Evolutionary conservation across 2,113 vertebrate species (phyloP).

Genomic region (Trematocara variabile): DNA sequence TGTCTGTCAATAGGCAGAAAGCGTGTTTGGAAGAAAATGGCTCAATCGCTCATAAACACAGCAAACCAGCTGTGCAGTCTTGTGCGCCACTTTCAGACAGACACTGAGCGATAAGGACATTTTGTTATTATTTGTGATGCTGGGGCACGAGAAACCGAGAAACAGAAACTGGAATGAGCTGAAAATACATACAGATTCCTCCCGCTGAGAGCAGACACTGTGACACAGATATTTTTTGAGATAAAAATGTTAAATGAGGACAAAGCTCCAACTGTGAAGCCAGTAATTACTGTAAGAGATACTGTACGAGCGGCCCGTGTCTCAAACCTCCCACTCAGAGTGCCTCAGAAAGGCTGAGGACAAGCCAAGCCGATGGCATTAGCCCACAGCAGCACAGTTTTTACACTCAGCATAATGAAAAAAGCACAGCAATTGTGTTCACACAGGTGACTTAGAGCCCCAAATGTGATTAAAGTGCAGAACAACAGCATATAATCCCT

Average conservation of each 20-base stretch:
- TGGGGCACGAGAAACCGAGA: not conserved
- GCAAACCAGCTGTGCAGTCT: not conserved
- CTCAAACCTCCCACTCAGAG: not conserved
- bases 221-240: conserved; percentile 1
- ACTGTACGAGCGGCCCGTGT: not conserved
- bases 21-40: not conserved
- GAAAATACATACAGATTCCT: not conserved
- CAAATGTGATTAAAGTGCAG: not conserved
- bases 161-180: not conserved
- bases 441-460: not conserved
- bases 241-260: not conserved
- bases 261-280: conserved; percentile 10
- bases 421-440: not conserved
- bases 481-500: conserved; percentile 34
- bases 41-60: not conserved
- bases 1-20: not conserved
- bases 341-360: not conserved
- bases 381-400: not conserved
- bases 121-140: not conserved
- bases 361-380: not conserved
- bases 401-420: not conserved
- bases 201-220: conserved; percentile 1
- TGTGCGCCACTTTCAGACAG: not conserved
- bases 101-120: not conserved
- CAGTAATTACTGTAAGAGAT: conserved; percentile 26